These are phyloP conservation scores for Dufourea novaeangliae DNA, from an alignment of 1,140 invertebrate genomes.

Conservation along the genomic window DNA sequence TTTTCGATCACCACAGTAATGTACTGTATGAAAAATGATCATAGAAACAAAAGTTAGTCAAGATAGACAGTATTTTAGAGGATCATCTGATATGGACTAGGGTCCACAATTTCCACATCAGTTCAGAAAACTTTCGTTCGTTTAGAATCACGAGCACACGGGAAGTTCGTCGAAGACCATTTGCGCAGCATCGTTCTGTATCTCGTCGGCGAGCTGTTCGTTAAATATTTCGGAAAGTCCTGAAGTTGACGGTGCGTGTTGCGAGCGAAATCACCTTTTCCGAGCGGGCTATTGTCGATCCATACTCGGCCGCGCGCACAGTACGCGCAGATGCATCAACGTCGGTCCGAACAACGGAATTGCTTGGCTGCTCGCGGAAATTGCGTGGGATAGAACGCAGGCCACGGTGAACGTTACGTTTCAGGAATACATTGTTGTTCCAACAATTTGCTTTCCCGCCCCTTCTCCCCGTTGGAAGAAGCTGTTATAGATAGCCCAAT, in stretches of 20 bases:
- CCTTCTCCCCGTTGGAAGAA: constrained; percentile 45
- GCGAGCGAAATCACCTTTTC: constrained; percentile 28
- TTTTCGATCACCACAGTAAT: too few relatives aligned
- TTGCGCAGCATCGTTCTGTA: neutral
- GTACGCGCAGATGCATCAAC: constrained; percentile 58
- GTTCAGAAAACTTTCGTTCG: neutral
- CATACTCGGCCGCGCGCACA: neutral
- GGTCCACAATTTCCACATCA: too few relatives aligned
- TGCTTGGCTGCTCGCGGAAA: constrained; percentile 42
- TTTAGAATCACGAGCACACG: neutral
- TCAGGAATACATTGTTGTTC: constrained; percentile 39
- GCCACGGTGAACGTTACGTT: constrained; percentile 10
- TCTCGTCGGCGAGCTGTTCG: neutral
- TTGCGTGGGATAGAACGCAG: constrained; percentile 51
- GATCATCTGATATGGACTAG: too few relatives aligned
- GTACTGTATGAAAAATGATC: too few relatives aligned
- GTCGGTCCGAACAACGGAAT: constrained; percentile 49
- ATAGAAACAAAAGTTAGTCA: too few relatives aligned
- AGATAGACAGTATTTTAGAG: too few relatives aligned
- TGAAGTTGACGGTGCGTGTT: constrained; percentile 44
- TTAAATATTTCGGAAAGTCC: constrained; percentile 25
- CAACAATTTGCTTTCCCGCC: constrained; percentile 43
- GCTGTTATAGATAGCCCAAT: constrained; percentile 36
- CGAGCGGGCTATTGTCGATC: constrained; percentile 10
- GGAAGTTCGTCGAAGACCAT: neutral